Conservation (phyloP, 2,888 invertebrate genomes). For the Athalia rosae region DNA sequence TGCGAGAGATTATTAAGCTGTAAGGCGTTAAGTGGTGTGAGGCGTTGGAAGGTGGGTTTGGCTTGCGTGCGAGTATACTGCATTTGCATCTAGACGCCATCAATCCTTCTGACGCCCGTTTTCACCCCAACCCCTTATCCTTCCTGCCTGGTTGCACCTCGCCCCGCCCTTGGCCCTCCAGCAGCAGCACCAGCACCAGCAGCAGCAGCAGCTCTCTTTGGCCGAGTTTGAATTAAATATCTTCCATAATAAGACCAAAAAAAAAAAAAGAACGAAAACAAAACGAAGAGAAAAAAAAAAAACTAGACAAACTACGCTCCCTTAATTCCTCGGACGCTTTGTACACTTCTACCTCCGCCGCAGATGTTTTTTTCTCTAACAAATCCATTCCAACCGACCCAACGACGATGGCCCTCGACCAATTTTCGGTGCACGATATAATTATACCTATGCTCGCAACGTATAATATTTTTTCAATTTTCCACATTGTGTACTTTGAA, state of each 20-base stretch:
- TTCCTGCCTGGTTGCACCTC: constrained; percentile 22
- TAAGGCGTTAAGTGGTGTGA: constrained; percentile 74
- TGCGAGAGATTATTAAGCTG: constrained; percentile 71
- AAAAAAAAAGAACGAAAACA: too few relatives aligned
- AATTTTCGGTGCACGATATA: too few relatives aligned
- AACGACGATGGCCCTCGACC: too few relatives aligned
- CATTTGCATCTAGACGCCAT: constrained; percentile 74
- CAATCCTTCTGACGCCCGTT: constrained; percentile 73
- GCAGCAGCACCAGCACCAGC: constrained; percentile 2
- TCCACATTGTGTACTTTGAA: too few relatives aligned
- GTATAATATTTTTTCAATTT: too few relatives aligned
- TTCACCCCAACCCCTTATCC: constrained; percentile 57
- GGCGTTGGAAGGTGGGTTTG: constrained; percentile 71
- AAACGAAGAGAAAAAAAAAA: too few relatives aligned
- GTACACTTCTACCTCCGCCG: neutral
- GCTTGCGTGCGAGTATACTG: constrained; percentile 71
- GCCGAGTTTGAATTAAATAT: constrained; percentile 69
- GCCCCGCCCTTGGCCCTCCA: constrained; percentile 46
- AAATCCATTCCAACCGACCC: neutral
- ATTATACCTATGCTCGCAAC: too few relatives aligned
- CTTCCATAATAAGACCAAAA: constrained; percentile 60
- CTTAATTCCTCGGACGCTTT: neutral
- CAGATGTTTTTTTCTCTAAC: neutral
- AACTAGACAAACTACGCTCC: constrained; percentile 6
- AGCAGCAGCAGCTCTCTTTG: constrained; percentile 49